phyloP scores from a whole-genome alignment of 2,113 vertebrate genomes.

The Castor canadensis region DNA sequence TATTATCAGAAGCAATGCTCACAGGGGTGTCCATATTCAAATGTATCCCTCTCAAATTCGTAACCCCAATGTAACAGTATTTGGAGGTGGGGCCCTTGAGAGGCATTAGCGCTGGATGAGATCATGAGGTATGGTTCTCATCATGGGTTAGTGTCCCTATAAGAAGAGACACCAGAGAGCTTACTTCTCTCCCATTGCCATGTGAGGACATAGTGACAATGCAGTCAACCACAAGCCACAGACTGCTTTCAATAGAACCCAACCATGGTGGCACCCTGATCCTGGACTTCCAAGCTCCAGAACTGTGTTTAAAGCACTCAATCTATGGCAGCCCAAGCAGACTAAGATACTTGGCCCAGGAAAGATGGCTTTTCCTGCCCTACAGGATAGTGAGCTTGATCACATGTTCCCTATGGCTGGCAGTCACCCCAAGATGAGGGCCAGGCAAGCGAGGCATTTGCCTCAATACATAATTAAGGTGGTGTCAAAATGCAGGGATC shows the following conservation, averaged over 20 bases:
- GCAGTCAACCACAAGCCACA: background rate
- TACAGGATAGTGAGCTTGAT: background rate
- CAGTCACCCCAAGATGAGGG: no score
- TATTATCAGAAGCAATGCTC: background rate
- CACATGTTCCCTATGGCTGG: fast-evolving
- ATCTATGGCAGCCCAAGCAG: background rate
- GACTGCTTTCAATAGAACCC: background rate
- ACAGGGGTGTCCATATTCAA: no score
- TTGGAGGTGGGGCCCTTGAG: background rate
- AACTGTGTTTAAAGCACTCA: background rate
- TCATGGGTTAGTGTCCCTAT: background rate
- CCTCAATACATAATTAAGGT: background rate
- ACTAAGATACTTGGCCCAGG: background rate
- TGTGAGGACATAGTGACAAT: background rate
- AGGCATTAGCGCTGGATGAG: background rate
- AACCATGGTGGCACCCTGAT: background rate
- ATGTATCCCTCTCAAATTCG: background rate
- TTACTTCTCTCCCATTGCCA: background rate
- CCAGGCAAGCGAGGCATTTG: background rate
- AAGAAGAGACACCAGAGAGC: background rate
- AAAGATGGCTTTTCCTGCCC: background rate
- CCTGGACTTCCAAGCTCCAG: background rate
- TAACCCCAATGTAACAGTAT: background rate
- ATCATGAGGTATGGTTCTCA: background rate
- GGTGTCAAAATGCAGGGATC: background rate